Conservation (phyloP, 2,113 vertebrate genomes). For the Hemiscyllium ocellatum region DNA sequence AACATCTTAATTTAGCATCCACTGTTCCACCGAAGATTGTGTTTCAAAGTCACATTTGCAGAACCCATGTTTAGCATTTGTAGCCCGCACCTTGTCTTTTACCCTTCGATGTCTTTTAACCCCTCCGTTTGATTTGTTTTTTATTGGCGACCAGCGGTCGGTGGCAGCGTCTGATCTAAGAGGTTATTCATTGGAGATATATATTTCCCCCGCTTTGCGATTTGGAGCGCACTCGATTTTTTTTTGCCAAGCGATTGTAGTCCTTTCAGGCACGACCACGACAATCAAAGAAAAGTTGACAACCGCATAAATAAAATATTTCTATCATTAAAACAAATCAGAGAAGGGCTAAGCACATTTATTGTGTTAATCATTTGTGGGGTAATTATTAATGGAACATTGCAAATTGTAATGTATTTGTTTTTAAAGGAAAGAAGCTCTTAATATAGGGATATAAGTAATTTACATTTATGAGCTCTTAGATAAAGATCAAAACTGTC, state of each 20-base stretch:
- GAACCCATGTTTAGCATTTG: neutral
- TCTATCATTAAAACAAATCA: neutral
- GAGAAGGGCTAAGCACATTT: neutral
- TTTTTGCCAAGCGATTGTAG: neutral
- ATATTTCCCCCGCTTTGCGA: neutral
- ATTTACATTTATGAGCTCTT: neutral
- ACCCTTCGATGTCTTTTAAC: too few relatives aligned
- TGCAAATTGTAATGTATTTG: neutral
- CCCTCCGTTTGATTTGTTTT: too few relatives aligned
- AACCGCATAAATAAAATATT: neutral
- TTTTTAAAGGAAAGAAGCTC: neutral
- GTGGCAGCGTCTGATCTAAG: neutral
- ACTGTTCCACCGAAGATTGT: neutral
- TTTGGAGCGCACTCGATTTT: neutral
- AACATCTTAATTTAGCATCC: constrained; percentile 2
- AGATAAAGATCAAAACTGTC: neutral
- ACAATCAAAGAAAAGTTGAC: neutral
- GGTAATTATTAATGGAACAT: neutral
- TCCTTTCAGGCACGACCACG: too few relatives aligned
- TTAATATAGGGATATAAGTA: neutral
- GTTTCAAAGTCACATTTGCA: neutral
- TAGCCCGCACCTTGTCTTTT: too few relatives aligned
- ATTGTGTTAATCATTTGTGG: neutral
- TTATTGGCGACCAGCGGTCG: neutral
- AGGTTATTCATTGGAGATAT: neutral